These are phyloP conservation scores for Ctenosaura bakeri DNA, from an alignment of 2,797 vertebrate species.

Conservation along the genomic window DNA sequence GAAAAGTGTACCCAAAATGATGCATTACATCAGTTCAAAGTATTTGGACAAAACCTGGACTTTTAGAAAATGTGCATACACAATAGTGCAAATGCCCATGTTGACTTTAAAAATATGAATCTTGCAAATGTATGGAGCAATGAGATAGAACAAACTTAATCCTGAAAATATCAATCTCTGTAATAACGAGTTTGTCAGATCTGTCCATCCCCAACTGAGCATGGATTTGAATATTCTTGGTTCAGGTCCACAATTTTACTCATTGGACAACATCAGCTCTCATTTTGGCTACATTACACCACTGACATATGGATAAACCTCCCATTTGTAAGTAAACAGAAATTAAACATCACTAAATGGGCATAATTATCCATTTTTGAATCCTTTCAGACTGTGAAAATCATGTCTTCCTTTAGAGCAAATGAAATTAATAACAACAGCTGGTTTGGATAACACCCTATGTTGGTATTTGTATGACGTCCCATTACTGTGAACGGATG, in stretches of 20 bases:
- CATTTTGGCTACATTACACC: constrained; percentile 1
- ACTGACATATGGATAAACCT: constrained; percentile 30
- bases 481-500: constrained; percentile 62
- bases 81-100: not conserved
- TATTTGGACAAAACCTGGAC: not conserved
- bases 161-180: not conserved
- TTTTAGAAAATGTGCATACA: not conserved
- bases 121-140: too few species aligned
- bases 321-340: constrained; percentile 65
- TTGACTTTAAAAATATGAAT: not conserved
- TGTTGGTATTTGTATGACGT: constrained; percentile 61
- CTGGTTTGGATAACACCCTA: constrained; percentile 60
- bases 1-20: not conserved
- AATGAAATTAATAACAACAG: constrained; percentile 70
- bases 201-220: not conserved
- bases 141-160: too few species aligned
- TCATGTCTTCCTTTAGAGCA: constrained; percentile 63
- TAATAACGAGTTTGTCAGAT: not conserved
- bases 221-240: not conserved
- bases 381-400: constrained; percentile 60
- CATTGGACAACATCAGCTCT: not conserved
- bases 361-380: constrained; percentile 65
- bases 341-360: constrained; percentile 62
- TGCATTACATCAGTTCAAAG: not conserved
- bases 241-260: constrained; percentile 11